A percentile compares a stretch with the other conserved stretches of the same genome.
phyloP scores from a whole-genome alignment of 2,113 vertebrate species.

The Poecile atricapillus region DNA sequence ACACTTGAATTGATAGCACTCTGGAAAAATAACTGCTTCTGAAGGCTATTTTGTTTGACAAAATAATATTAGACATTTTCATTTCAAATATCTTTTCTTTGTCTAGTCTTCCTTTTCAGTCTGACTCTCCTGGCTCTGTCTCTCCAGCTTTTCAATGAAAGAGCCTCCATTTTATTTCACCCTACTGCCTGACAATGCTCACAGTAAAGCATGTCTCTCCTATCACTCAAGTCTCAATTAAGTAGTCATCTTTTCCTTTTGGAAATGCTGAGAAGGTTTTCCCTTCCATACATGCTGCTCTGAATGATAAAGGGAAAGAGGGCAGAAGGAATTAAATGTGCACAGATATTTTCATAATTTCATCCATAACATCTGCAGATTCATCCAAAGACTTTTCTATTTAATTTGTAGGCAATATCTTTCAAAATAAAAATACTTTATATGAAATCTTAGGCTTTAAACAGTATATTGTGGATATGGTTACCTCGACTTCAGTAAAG shows the following conservation, averaged over 20 bases:
- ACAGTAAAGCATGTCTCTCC: neutral
- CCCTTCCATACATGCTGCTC: neutral
- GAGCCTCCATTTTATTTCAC: neutral
- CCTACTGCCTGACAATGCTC: neutral
- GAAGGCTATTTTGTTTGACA: neutral
- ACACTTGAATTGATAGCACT: neutral
- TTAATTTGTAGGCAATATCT: neutral
- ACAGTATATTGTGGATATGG: neutral
- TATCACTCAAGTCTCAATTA: neutral
- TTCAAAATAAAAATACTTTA: neutral
- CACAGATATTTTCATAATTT: neutral
- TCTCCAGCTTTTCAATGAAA: neutral
- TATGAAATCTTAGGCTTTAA: neutral
- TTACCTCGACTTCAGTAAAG: neutral
- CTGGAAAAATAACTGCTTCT: neutral
- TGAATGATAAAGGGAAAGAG: neutral
- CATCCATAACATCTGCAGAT: neutral
- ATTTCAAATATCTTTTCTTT: neutral
- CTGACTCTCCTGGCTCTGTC: neutral
- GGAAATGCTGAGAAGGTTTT: neutral
- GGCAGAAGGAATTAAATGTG: neutral
- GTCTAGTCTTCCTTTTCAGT: neutral
- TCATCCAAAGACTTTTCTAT: neutral
- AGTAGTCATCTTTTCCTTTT: neutral
- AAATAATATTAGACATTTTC: neutral